Evolutionary conservation across 2,113 vertebrate genomes (phyloP).

Genomic region (Tychaedon coryphoeus): DNA sequence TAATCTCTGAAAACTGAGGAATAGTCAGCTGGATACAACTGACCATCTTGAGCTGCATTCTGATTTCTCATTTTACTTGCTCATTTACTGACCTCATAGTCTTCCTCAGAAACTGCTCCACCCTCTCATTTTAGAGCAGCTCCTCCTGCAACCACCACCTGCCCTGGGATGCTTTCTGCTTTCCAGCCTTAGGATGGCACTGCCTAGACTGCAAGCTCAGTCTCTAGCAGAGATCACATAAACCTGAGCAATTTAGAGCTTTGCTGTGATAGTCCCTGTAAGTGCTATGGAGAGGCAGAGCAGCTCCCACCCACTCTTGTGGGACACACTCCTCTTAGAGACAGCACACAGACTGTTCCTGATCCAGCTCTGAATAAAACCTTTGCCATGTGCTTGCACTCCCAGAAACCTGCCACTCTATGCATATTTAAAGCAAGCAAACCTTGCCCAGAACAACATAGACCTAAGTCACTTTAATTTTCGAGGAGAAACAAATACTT

Average conservation of each 20-base stretch:
- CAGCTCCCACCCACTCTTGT: rapidly evolving
- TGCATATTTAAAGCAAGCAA: not conserved
- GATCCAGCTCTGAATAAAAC: not conserved
- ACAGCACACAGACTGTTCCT: not conserved
- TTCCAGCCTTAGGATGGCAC: not conserved
- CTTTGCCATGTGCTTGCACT: not conserved
- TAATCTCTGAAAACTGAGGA: not conserved
- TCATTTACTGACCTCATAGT: not conserved
- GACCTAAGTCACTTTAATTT: not conserved
- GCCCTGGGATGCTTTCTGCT: not conserved
- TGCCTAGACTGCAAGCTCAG: not conserved
- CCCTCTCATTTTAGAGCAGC: not conserved
- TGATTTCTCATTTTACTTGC: not conserved
- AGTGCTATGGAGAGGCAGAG: not conserved
- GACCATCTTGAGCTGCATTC: not conserved
- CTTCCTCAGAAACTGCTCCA: not conserved
- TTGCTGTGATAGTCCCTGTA: rapidly evolving
- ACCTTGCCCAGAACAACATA: not conserved
- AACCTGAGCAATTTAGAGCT: not conserved
- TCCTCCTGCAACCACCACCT: not conserved
- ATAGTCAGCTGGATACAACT: not conserved
- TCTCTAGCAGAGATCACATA: not conserved
- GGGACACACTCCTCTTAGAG: rapidly evolving
- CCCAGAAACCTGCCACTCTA: not conserved
- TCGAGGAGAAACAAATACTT: not conserved